Percentiles rank a stretch among this genome's conserved stretches.
phyloP scores from a whole-genome alignment of 2,797 vertebrate genomes.

The Enteromius argenteus region DNA sequence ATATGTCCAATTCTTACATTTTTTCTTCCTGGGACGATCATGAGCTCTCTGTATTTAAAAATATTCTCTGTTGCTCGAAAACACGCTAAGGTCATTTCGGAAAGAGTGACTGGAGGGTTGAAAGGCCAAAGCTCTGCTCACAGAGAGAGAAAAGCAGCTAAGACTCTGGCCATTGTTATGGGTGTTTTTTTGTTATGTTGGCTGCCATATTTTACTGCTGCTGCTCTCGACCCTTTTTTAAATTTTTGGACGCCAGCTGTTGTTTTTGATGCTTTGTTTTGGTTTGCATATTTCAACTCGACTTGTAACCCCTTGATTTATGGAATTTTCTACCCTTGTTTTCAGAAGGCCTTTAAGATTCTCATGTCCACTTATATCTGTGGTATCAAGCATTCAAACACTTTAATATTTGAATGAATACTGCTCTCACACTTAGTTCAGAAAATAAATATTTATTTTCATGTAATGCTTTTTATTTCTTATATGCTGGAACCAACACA shows the following conservation, averaged over 20 bases:
- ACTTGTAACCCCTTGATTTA: slow-evolving; percentile 55
- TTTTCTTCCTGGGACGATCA: slow-evolving; percentile 44
- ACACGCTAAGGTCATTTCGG: slow-evolving; percentile 49
- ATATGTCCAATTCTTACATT: slow-evolving; percentile 5
- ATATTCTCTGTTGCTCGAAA: slow-evolving; percentile 32
- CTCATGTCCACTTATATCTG: slow-evolving; percentile 31
- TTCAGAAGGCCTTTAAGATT: slow-evolving; percentile 53
- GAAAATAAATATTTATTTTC: neutral
- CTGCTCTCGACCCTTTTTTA: slow-evolving; percentile 49
- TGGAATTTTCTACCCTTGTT: slow-evolving; percentile 53
- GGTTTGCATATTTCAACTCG: slow-evolving; percentile 57
- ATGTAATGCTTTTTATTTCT: neutral
- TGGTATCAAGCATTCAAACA: neutral
- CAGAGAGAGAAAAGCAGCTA: slow-evolving; percentile 60
- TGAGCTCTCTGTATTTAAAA: slow-evolving; percentile 50
- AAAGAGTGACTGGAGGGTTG: slow-evolving; percentile 21
- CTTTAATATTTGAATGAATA: neutral
- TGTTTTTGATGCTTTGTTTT: slow-evolving; percentile 51
- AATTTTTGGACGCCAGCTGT: slow-evolving; percentile 40
- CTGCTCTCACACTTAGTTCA: neutral
- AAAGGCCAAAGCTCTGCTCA: slow-evolving; percentile 36
- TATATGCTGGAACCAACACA: neutral
- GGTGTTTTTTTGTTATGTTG: slow-evolving; percentile 58
- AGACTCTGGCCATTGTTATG: slow-evolving; percentile 61
- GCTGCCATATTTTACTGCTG: slow-evolving; percentile 52